A percentile compares a stretch with the other conserved stretches of the same genome.
Evolutionary conservation across 2,797 vertebrate species (phyloP).

Genomic region (Hippoglossus hippoglossus): DNA sequence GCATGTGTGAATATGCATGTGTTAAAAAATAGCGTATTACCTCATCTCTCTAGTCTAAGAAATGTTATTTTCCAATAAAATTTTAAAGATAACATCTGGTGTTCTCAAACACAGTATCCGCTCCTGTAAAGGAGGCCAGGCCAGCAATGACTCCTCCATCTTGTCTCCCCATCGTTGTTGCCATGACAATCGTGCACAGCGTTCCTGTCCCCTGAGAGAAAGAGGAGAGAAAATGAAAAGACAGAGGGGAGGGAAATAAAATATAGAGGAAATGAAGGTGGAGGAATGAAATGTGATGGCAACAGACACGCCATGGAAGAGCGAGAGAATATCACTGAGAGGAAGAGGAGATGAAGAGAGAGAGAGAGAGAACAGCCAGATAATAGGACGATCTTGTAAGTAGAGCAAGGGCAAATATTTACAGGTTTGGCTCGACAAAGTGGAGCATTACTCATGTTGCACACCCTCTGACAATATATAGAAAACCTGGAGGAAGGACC

Average conservation of each 20-base stretch:
- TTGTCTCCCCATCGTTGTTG: conserved; percentile 82
- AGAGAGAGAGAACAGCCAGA: neutral
- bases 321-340: conserved; percentile 10
- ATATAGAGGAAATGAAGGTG: conserved; percentile 30
- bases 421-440: conserved; percentile 37
- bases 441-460: conserved; percentile 43
- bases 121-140: conserved; percentile 66
- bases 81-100: conserved; percentile 54
- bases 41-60: neutral
- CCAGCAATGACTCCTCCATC: conserved; percentile 76
- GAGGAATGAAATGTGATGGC: conserved; percentile 41
- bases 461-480: conserved; percentile 28
- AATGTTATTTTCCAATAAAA: neutral
- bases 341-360: conserved; percentile 17
- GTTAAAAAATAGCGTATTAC: conserved; percentile 3
- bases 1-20: neutral
- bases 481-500: conserved; percentile 48
- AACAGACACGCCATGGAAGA: conserved; percentile 7
- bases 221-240: conserved; percentile 56
- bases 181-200: conserved; percentile 83
- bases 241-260: conserved; percentile 30
- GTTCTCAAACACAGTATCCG: conserved; percentile 35
- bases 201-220: conserved; percentile 69
- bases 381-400: conserved; percentile 27
- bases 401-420: conserved; percentile 44